Percentiles rank a stretch among this genome's conserved stretches.
phyloP scores from a whole-genome alignment of 1,140 invertebrate species.

The Chrysoperla carnea region DNA sequence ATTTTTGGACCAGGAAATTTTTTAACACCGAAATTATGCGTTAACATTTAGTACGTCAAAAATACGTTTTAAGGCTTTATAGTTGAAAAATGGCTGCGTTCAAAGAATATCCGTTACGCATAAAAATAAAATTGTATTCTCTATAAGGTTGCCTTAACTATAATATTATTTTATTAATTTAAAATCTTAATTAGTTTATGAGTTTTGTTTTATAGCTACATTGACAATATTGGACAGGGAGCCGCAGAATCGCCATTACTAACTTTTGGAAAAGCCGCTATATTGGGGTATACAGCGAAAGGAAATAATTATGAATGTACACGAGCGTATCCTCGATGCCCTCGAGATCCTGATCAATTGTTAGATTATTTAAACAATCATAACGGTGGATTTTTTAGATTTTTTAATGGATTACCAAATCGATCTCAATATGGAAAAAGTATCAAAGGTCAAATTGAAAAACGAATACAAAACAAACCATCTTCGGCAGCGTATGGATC shows the following conservation, averaged over 20 bases:
- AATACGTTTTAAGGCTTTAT: too few relatives aligned
- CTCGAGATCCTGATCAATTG: conserved; percentile 46
- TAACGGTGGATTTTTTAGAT: conserved; percentile 68
- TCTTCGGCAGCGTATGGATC: too few relatives aligned
- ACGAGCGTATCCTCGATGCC: conserved; percentile 50
- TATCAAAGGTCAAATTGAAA: not conserved
- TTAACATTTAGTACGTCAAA: too few relatives aligned
- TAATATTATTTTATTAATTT: too few relatives aligned
- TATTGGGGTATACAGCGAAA: conserved; percentile 45
- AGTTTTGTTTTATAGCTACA: conserved; percentile 22
- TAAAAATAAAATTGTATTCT: too few relatives aligned
- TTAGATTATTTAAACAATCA: conserved; percentile 70
- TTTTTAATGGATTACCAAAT: conserved; percentile 35
- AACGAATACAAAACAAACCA: not conserved
- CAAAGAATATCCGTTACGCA: too few relatives aligned
- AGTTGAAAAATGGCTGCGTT: too few relatives aligned
- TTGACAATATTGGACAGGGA: conserved; percentile 23
- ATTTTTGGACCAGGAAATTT: too few relatives aligned
- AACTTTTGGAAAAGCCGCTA: conserved; percentile 48
- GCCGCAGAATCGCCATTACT: conserved; percentile 37
- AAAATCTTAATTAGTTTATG: too few relatives aligned
- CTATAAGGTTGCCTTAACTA: too few relatives aligned
- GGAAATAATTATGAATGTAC: conserved; percentile 38
- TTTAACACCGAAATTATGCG: too few relatives aligned
- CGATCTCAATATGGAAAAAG: not conserved